Evolutionary conservation across 2,888 invertebrate species (phyloP), one percentile per base, ranked within the genome.

Genomic region (Ceratothoa steindachneri): DNA sequence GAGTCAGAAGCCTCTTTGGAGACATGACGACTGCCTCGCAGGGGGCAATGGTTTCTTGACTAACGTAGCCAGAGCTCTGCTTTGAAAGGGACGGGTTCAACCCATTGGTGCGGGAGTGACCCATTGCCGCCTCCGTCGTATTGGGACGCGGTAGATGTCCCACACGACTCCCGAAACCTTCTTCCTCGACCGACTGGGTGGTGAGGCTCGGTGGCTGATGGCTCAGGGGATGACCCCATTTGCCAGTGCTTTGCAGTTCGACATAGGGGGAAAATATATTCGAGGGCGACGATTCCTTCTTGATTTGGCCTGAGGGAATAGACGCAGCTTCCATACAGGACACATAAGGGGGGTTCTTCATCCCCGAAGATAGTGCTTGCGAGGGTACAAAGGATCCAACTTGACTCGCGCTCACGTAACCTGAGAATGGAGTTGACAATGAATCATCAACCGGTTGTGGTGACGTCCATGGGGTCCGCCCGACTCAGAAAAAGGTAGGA

Each of bases 11-110:
- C 66, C 74, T 75, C 51, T 78, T 78, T 5, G 77, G 77, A 28
- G 77, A 78, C 71, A 78, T 78, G 67, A 78, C 73, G 27, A 78
- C 73, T 41, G 75, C 73, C 64, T 78, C 77, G 67, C 69, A 64
- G 28, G 71, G 67, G 19, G 77, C 31, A n/a, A 78, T 65, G 15
- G 75, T 71, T 30, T 78, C 78, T 65, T 78, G 78, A 29, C 71
- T 71, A 15, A 71, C 71, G 71, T 78, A 78, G n/a, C 78, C 78
- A 41, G 78, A 78, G 60, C 78, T 78, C 52, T 75, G 75, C 41
- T 78, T 78, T 2, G 78, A 78, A 30, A 78, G 72, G 24, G 78
- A 78, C 2, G 71, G 75, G 51, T 51, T 73, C n/a, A n/a, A n/a
- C 55, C 71, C 71, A 3, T 51, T 30, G 22, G 30, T 53, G 28